phyloP scores from a whole-genome alignment of 2,888 invertebrate genomes.

The Lasioglossum marginatum region DNA sequence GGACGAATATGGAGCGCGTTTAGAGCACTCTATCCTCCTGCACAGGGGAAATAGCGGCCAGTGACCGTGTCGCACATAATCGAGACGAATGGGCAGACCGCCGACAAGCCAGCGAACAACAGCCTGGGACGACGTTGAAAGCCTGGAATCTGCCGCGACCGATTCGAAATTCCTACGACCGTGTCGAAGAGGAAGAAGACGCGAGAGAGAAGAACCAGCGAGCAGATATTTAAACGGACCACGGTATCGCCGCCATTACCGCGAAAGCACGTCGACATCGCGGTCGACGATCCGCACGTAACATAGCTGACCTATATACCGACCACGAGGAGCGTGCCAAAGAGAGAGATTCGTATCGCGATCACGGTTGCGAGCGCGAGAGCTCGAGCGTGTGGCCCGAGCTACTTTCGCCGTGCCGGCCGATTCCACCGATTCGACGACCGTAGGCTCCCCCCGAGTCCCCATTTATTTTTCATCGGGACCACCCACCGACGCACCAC shows the following conservation, averaged over 20 bases:
- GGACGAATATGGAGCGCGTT: not conserved
- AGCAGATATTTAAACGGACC: slow-evolving; percentile 59
- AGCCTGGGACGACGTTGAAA: not conserved
- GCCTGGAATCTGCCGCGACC: not conserved
- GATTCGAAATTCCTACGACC: not conserved
- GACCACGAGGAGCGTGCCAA: slow-evolving; percentile 43
- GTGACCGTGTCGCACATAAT: not conserved
- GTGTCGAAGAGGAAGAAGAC: slow-evolving; percentile 10
- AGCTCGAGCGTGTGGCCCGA: not conserved
- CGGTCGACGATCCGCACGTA: slow-evolving; percentile 59
- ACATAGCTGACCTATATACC: slow-evolving; percentile 66
- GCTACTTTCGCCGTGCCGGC: slow-evolving; percentile 31
- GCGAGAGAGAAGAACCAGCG: not conserved
- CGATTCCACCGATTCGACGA: not conserved
- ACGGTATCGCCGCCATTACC: slow-evolving; percentile 62
- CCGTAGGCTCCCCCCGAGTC: not conserved
- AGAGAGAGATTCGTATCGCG: slow-evolving; percentile 64
- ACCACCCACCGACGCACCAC: not conserved
- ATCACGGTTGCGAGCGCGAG: slow-evolving; percentile 41
- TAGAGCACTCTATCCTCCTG: not conserved
- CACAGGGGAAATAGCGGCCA: not conserved
- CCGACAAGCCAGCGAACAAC: not conserved
- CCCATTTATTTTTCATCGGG: slow-evolving; percentile 43
- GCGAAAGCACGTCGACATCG: slow-evolving; percentile 62
- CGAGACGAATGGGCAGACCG: not conserved